These are phyloP conservation scores for Siniperca chuatsi DNA, from an alignment of 2,113 vertebrate genomes.

Conservation along the genomic window DNA sequence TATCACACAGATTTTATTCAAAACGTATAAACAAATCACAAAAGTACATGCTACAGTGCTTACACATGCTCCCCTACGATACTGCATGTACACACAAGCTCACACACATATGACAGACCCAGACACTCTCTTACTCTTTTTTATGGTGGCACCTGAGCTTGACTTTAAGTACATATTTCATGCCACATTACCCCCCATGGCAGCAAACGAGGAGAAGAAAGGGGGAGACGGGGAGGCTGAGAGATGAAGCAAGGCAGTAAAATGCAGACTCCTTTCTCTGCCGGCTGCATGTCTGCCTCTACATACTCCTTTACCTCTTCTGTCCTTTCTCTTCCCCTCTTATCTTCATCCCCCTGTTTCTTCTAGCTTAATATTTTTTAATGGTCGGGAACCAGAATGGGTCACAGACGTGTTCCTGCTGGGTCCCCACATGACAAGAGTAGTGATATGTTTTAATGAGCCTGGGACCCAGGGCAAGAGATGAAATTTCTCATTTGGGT, in stretches of 20 bases:
- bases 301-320: slow-evolving; percentile 39
- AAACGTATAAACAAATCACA: slow-evolving; percentile 13
- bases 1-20: slow-evolving; percentile 6
- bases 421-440: slow-evolving; percentile 73
- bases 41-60: neutral
- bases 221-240: slow-evolving; percentile 18
- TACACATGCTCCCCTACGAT: neutral
- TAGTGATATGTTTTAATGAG: slow-evolving; percentile 81
- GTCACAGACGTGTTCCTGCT: slow-evolving; percentile 71
- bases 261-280: slow-evolving; percentile 53
- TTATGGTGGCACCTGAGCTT: slow-evolving; percentile 68
- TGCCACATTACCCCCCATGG: slow-evolving; percentile 73
- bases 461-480: slow-evolving; percentile 68
- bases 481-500: slow-evolving; percentile 72
- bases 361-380: slow-evolving; percentile 73
- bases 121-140: slow-evolving; percentile 60
- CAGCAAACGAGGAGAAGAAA: slow-evolving; percentile 60
- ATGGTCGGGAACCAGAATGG: slow-evolving; percentile 67
- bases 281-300: slow-evolving; percentile 41
- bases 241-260: slow-evolving; percentile 52
- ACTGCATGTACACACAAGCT: neutral
- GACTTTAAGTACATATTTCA: slow-evolving; percentile 81
- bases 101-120: slow-evolving; percentile 8
- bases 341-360: slow-evolving; percentile 69
- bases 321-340: slow-evolving; percentile 50